A percentile compares a stretch with the other conserved stretches of the same genome.
Conservation (phyloP, 2,888 invertebrate species). For the Drosophila pseudotakahashii region DNA sequence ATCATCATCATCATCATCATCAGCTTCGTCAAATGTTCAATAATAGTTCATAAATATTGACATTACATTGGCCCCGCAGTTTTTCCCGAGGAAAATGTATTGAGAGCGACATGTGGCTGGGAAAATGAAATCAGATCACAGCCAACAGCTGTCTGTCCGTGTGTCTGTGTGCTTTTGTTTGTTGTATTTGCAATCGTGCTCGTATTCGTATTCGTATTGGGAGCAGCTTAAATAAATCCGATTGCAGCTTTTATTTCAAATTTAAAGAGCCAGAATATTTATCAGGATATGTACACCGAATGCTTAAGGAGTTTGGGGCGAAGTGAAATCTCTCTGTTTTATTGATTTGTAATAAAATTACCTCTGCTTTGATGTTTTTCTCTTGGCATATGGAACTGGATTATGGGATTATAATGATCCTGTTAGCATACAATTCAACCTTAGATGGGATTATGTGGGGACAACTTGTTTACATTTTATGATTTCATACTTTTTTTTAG, state of each 20-base stretch:
- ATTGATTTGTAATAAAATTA: constrained; percentile 29
- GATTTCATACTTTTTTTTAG: no score
- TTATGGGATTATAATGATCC: constrained; percentile 4
- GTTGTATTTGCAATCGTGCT: background rate
- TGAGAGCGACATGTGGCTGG: constrained; percentile 46
- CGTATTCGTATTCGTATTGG: background rate
- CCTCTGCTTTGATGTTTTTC: constrained; percentile 4
- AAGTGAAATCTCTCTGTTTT: constrained; percentile 2
- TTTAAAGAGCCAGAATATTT: constrained; percentile 26
- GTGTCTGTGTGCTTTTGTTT: background rate
- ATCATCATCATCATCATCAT: constrained; percentile 13
- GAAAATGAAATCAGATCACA: constrained; percentile 52
- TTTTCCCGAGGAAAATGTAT: constrained; percentile 24
- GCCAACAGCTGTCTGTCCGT: constrained; percentile 13
- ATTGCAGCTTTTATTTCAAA: constrained; percentile 21
- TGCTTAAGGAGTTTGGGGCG: background rate
- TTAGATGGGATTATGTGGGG: background rate
- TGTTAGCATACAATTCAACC: constrained; percentile 7
- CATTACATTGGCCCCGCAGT: constrained; percentile 34
- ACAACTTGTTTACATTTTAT: no score
- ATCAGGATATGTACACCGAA: background rate
- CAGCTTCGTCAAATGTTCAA: constrained; percentile 28
- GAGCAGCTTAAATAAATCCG: constrained; percentile 25
- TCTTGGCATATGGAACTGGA: background rate
- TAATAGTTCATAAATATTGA: constrained; percentile 39